Evolutionary conservation across 2,888 invertebrate species (phyloP).

Genomic region (Cheilosia pagana): DNA sequence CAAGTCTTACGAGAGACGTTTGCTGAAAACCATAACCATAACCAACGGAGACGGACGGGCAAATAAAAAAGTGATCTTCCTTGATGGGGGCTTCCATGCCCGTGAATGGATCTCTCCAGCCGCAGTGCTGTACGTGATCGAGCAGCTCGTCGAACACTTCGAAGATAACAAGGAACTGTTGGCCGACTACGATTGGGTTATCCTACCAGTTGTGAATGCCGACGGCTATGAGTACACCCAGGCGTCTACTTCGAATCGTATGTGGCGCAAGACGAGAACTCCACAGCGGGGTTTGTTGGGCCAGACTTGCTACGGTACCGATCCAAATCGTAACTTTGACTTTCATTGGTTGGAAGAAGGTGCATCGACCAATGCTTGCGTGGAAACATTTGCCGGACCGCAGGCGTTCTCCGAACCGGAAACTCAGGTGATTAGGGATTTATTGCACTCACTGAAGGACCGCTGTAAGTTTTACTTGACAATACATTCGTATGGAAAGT

Average conservation of each 20-base stretch:
- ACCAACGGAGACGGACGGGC: constrained; percentile 84
- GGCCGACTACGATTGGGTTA: constrained; percentile 86
- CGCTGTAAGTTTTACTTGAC: constrained; percentile 87
- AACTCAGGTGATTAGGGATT: constrained; percentile 85
- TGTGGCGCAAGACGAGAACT: constrained; percentile 89
- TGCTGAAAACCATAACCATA: constrained; percentile 86
- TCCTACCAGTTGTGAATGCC: constrained; percentile 88
- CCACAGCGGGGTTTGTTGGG: constrained; percentile 78
- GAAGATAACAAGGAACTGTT: constrained; percentile 83
- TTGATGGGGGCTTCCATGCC: constrained; percentile 87
- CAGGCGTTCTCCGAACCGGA: constrained; percentile 88
- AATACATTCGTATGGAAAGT: constrained; percentile 90
- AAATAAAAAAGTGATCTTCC: constrained; percentile 84
- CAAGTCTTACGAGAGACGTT: constrained; percentile 81
- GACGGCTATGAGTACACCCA: constrained; percentile 89
- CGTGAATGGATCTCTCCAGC: constrained; percentile 88
- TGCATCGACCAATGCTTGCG: constrained; percentile 84
- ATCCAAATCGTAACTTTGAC: constrained; percentile 91
- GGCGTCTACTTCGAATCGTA: constrained; percentile 76
- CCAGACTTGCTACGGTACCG: constrained; percentile 87
- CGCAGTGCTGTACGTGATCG: constrained; percentile 85
- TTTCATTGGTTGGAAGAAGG: constrained; percentile 87
- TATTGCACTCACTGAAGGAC: constrained; percentile 84
- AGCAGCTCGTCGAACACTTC: constrained; percentile 85
- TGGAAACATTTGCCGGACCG: constrained; percentile 86